These are phyloP conservation scores for Corythornis cristatus DNA, from an alignment of 2,113 vertebrate genomes.

Conservation along the genomic window DNA sequence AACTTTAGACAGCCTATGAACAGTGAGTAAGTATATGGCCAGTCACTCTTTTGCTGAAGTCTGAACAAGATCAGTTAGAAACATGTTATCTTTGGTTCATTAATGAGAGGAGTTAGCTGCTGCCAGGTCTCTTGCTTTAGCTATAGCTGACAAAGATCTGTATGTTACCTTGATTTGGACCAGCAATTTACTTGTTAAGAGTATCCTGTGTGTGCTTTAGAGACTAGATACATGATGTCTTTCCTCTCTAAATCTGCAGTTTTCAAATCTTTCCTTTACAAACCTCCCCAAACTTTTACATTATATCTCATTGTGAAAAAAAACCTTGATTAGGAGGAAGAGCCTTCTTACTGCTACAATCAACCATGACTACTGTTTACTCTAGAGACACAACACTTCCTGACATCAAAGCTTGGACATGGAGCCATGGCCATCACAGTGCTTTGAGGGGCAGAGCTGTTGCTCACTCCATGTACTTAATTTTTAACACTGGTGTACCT, in stretches of 20 bases:
- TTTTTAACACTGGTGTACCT: not conserved
- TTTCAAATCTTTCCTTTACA: not conserved
- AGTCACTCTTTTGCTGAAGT: not conserved
- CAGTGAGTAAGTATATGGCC: not conserved
- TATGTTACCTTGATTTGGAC: not conserved
- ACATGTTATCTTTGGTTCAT: not conserved
- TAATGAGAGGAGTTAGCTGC: not conserved
- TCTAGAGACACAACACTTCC: not conserved
- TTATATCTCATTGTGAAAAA: not conserved
- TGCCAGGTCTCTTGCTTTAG: not conserved
- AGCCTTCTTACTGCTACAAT: not conserved
- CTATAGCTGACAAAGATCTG: not conserved
- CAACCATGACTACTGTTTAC: not conserved
- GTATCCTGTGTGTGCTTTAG: not conserved
- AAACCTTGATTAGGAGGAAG: not conserved
- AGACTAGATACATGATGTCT: not conserved
- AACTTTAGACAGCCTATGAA: not conserved
- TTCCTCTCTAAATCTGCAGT: not conserved
- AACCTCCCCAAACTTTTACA: not conserved
- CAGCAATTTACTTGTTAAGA: not conserved
- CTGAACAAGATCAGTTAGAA: not conserved
- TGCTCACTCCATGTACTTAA: not conserved
- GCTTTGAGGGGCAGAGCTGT: not conserved
- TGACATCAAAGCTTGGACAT: not conserved
- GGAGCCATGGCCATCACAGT: not conserved